Evolutionary conservation across 2,797 vertebrate species (phyloP).

Genomic region (Sarcoramphus papa): DNA sequence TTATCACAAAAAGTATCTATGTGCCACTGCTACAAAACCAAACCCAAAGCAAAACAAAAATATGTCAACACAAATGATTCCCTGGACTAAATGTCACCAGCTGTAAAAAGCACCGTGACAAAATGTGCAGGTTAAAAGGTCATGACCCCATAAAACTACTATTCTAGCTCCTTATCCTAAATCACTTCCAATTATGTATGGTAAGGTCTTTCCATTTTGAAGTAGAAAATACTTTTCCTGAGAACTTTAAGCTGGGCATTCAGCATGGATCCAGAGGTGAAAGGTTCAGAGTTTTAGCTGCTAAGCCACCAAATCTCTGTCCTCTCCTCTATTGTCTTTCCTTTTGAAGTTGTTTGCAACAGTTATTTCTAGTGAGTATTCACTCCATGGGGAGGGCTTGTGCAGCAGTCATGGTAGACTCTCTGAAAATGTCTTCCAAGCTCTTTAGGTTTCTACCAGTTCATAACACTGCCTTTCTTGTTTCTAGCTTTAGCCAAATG

Average conservation of each 20-base stretch:
- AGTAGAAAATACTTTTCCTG: slow-evolving; percentile 11
- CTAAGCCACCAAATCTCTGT: neutral
- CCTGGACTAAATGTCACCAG: slow-evolving; percentile 62
- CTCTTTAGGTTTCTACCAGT: neutral
- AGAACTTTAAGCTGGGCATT: slow-evolving; percentile 19
- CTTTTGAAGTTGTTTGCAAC: slow-evolving; percentile 11
- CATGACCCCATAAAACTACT: slow-evolving; percentile 65
- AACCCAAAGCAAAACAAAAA: slow-evolving; percentile 31
- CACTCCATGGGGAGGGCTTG: neutral
- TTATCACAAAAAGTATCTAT: neutral
- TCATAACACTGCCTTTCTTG: neutral
- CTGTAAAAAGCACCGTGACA: slow-evolving; percentile 62
- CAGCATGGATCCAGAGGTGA: neutral
- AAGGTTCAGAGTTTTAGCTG: neutral
- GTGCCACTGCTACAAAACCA: neutral
- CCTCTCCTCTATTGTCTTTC: neutral
- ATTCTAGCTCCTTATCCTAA: slow-evolving; percentile 58
- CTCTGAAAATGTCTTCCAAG: neutral
- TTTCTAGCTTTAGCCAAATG: neutral
- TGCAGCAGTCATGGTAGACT: neutral
- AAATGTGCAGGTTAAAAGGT: slow-evolving; percentile 69
- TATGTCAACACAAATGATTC: slow-evolving; percentile 62
- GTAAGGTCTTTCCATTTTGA: slow-evolving; percentile 34
- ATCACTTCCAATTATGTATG: slow-evolving; percentile 61
- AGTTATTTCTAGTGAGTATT: neutral